Percentiles rank a stretch among this genome's conserved stretches.
These are phyloP conservation scores for Drosophila oshimai DNA, from an alignment of 1,140 invertebrate species.

Conservation along the genomic window DNA sequence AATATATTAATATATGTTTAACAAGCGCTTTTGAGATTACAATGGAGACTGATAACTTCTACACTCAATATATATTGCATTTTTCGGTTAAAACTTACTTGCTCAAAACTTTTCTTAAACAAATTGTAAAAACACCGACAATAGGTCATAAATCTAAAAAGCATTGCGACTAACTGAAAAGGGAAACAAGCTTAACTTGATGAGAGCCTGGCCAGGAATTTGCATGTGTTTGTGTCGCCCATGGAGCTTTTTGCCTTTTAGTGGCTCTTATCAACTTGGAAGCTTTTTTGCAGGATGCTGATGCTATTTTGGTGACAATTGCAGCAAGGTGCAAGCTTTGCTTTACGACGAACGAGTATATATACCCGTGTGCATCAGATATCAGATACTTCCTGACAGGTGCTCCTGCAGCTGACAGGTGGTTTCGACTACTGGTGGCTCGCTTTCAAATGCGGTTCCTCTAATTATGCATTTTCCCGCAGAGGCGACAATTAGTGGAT, in stretches of 20 bases:
- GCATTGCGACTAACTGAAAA: neutral
- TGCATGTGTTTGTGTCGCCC: neutral
- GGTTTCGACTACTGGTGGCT: neutral
- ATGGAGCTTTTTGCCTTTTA: conserved; percentile 1
- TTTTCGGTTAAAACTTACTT: too few species aligned
- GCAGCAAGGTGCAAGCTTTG: conserved; percentile 4
- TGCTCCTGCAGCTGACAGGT: neutral
- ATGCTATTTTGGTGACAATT: neutral
- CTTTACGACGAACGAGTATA: too few species aligned
- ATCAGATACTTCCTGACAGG: too few species aligned
- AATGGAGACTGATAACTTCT: too few species aligned
- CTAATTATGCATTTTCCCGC: neutral
- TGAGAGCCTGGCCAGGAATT: neutral
- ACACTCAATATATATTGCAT: too few species aligned
- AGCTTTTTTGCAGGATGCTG: conserved; percentile 2
- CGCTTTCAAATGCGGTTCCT: neutral
- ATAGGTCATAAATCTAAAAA: conserved; percentile 7
- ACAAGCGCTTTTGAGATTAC: too few species aligned
- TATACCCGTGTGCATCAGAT: neutral
- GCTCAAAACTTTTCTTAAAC: neutral
- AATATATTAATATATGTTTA: too few species aligned
- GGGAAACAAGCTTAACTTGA: neutral
- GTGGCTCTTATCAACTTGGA: neutral
- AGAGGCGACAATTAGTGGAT: neutral
- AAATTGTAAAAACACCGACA: neutral